These are phyloP conservation scores for Lytechinus pictus DNA, from an alignment of 35 echinoderm and acorn worm genomes.

Conservation along the genomic window DNA sequence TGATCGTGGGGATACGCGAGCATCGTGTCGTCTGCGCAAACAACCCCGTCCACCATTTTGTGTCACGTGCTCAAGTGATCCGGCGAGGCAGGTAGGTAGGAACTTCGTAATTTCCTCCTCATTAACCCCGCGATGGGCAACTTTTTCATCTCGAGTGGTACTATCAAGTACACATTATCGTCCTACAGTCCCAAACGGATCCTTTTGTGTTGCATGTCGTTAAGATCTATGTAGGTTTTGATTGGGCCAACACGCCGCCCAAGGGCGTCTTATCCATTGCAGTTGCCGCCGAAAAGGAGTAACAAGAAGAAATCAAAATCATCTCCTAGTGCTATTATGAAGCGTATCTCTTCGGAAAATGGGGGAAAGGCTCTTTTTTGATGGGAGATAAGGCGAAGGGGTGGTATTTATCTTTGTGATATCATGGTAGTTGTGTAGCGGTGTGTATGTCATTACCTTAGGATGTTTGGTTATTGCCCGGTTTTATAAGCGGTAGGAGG, in stretches of 20 bases:
- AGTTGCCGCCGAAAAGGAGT: background rate
- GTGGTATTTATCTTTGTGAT: slow-evolving; percentile 23
- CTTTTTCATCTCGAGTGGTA: background rate
- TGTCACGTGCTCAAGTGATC: slow-evolving; percentile 30
- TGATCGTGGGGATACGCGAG: background rate
- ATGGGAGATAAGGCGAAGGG: slow-evolving; percentile 17
- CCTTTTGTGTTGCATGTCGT: slow-evolving; percentile 29
- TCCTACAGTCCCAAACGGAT: background rate
- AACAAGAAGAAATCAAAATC: background rate
- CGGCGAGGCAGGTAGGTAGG: slow-evolving; percentile 16
- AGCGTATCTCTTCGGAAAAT: background rate
- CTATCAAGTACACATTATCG: slow-evolving; percentile 39
- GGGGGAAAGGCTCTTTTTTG: slow-evolving; percentile 14
- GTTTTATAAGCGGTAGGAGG: slow-evolving; percentile 38
- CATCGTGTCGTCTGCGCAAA: background rate
- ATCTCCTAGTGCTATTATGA: background rate
- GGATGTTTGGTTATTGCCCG: slow-evolving; percentile 49
- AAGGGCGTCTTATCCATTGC: background rate
- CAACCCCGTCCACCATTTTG: slow-evolving; percentile 1
- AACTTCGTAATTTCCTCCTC: slow-evolving; percentile 6
- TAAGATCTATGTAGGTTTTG: slow-evolving; percentile 49
- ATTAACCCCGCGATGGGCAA: slow-evolving; percentile 19
- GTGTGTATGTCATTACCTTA: slow-evolving; percentile 15
- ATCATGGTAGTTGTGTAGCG: slow-evolving; percentile 33
- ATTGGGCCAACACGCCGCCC: slow-evolving; percentile 12